Evolutionary conservation across 2,888 invertebrate genomes (phyloP).

Genomic region (Noctuana brunneofusca): DNA sequence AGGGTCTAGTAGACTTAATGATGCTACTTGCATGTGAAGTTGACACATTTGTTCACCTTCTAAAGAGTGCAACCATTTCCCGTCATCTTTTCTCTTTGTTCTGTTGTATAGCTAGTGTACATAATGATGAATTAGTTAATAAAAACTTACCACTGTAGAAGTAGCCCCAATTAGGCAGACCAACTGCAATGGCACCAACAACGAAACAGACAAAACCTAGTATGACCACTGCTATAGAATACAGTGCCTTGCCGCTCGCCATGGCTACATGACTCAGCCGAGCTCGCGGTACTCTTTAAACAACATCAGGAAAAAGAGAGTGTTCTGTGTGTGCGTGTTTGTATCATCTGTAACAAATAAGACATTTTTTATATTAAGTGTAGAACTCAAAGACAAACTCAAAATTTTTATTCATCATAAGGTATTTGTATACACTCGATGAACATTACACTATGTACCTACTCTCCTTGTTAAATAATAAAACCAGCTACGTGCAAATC

Average conservation of each 20-base stretch:
- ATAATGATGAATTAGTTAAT: not conserved
- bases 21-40: no score
- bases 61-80: no score
- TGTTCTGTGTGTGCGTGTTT: constrained; percentile 38
- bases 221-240: constrained; percentile 86
- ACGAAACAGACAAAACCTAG: constrained; percentile 91
- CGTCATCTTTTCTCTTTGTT: no score
- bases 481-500: no score
- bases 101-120: not conserved
- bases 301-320: constrained; percentile 63
- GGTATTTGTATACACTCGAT: no score
- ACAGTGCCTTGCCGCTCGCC: constrained; percentile 86
- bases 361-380: no score
- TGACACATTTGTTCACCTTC: no score
- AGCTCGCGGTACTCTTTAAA: constrained; percentile 54
- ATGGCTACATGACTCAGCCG: constrained; percentile 82
- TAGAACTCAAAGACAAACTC: no score
- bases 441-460: no score
- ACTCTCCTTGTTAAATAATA: no score
- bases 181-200: constrained; percentile 91
- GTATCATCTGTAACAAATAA: constrained; percentile 55
- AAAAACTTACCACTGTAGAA: constrained; percentile 86
- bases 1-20: no score
- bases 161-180: constrained; percentile 93
- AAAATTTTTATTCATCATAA: no score